Evolutionary conservation across 2,888 invertebrate species (phyloP).

Genomic region (Cheilosia pagana): DNA sequence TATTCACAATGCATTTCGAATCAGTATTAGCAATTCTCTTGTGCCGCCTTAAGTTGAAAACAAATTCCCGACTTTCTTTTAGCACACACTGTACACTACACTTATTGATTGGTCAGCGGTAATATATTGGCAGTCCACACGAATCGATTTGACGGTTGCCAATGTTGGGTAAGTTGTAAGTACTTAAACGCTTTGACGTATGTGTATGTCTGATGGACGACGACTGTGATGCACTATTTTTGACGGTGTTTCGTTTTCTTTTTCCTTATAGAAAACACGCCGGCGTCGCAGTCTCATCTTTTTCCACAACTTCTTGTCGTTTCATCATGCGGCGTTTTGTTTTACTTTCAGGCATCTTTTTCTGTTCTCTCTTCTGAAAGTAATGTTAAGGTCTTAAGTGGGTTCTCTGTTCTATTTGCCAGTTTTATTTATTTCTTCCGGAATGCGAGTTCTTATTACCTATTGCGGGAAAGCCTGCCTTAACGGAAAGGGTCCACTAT

Average conservation of each 20-base stretch:
- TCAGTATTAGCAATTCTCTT: too few species aligned
- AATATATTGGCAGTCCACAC: neutral
- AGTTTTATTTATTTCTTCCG: conserved; percentile 37
- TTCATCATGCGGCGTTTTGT: conserved; percentile 28
- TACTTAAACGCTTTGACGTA: neutral
- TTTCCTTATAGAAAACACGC: conserved; percentile 6
- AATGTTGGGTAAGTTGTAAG: conserved; percentile 1
- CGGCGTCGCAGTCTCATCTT: conserved; percentile 7
- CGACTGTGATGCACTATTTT: conserved; percentile 27
- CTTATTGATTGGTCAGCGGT: neutral
- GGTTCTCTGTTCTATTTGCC: conserved; percentile 14
- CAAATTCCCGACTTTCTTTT: neutral
- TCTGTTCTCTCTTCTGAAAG: conserved; percentile 2
- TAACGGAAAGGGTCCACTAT: conserved; percentile 45
- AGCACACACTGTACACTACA: neutral
- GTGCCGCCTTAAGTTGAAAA: too few species aligned
- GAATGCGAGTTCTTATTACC: conserved; percentile 32
- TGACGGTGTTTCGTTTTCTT: conserved; percentile 4
- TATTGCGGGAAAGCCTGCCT: conserved; percentile 1
- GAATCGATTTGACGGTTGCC: neutral
- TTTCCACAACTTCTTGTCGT: neutral
- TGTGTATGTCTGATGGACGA: conserved; percentile 2
- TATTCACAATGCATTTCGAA: too few species aligned
- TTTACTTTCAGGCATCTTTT: conserved; percentile 17
- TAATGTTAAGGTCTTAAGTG: conserved; percentile 37